Evolutionary conservation across 2,113 vertebrate species (phyloP), one percentile per base, ranked within the genome.

Genomic region (Apteryx owenii): DNA sequence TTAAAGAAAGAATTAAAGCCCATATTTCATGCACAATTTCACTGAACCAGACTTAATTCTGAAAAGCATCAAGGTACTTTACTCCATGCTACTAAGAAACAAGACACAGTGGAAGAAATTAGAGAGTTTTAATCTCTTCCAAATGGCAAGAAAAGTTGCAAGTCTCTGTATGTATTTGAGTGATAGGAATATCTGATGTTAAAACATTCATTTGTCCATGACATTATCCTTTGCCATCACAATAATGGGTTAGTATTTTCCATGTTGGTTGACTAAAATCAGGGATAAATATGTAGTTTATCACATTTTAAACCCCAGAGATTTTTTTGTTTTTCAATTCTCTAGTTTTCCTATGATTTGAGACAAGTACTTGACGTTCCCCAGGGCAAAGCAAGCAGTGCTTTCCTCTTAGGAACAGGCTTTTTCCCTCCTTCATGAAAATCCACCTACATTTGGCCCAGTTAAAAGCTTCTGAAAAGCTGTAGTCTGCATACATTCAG

Each of bases 371-470:
- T 84, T 89, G 83, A 81, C 48, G 65, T 92, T 93, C 93, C 93
- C 88, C 48, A 92, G 56, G 77, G 88, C 88, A 93, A 93, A 81
- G 56, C 86, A 93, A 75, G 65, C n/a, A 83, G 22, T 22, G 31
- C 78, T 90, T 90, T 86, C 77, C 88, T 94, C 90, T 84, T 71
- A 90, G 77, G 82, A 92, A 88, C 65, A 81, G 62, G 40, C 50
- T 88, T 91, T 81, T 88, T 60, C 62, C 76, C 77, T 97, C 88
- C 85, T 95, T 88, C 90, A 94, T 36, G 61, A 85, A 95, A 93
- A 94, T 76, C 92, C 93, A 97, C 90, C 96, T 94, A 97, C 93
- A 95, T 90, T 54, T 84, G 92, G 90, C 90, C 95, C 93, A 95
- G 68, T 95, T 96, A 88, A 95, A 95, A 89, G 61, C 85, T 86